These are phyloP conservation scores for Ctenoplectra terminalis DNA, from an alignment of 1,140 invertebrate species.

Conservation along the genomic window DNA sequence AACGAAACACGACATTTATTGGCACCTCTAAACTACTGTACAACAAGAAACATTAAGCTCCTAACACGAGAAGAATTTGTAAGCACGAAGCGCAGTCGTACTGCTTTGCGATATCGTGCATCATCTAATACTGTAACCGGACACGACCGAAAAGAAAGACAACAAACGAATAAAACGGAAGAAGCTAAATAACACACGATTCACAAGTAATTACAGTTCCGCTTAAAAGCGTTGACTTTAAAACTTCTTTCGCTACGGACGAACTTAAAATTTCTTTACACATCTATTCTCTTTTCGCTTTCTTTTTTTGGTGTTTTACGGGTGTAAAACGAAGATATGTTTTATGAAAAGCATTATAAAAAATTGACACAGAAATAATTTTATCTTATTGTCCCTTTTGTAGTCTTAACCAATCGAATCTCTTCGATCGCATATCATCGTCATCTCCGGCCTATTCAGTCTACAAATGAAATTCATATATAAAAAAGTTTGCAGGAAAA, in stretches of 20 bases:
- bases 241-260: neutral
- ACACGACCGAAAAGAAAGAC: neutral
- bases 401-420: neutral
- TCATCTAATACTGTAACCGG: conserved; percentile 40
- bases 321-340: conserved; percentile 15
- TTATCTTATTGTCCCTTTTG: conserved; percentile 35
- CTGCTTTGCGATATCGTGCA: neutral
- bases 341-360: conserved; percentile 29
- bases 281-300: conserved; percentile 15
- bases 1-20: conserved; percentile 57
- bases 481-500: conserved; percentile 4
- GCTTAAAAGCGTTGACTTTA: neutral
- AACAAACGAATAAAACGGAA: conserved; percentile 12
- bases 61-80: conserved; percentile 46
- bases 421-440: neutral
- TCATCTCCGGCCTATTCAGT: neutral
- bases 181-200: conserved; percentile 26
- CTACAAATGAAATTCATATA: conserved; percentile 24
- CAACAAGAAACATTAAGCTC: conserved; percentile 57
- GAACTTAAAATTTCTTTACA: neutral
- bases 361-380: conserved; percentile 4
- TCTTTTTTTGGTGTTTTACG: neutral
- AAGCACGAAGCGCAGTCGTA: conserved; percentile 4
- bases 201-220: neutral
- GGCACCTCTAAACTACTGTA: conserved; percentile 60